These are phyloP conservation scores for Stomatorhinus ivindoensis DNA, from an alignment of 2,113 vertebrate genomes.

Conservation along the genomic window DNA sequence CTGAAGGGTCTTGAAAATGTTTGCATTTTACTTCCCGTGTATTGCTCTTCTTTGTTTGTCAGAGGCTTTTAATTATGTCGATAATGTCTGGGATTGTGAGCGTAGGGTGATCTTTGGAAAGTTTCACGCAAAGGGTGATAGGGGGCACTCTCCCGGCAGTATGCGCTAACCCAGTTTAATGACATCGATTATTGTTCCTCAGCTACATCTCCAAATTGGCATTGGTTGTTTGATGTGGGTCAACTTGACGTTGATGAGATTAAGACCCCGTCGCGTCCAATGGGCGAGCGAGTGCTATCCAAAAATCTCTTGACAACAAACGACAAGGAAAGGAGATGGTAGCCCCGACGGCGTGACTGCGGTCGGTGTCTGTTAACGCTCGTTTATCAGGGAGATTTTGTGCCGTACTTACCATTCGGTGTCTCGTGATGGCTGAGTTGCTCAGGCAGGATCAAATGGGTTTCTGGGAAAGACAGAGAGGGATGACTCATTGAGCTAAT, in stretches of 20 bases:
- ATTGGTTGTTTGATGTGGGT: background rate
- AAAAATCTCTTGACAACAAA: background rate
- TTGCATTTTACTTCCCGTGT: background rate
- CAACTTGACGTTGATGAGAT: conserved; percentile 4
- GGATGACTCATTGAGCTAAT: conserved; percentile 14
- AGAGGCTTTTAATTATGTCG: background rate
- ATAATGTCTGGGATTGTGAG: background rate
- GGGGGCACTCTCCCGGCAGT: background rate
- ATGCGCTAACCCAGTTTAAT: background rate
- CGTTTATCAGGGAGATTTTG: background rate
- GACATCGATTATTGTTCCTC: background rate
- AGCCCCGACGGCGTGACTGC: background rate
- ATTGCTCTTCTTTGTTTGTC: background rate
- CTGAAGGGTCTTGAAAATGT: background rate
- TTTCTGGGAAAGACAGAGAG: conserved; percentile 3
- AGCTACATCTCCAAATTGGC: background rate
- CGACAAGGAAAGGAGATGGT: background rate
- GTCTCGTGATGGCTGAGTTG: background rate
- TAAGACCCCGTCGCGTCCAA: background rate
- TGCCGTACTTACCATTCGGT: background rate
- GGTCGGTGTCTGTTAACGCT: background rate
- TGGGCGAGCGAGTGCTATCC: background rate
- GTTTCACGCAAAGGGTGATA: background rate
- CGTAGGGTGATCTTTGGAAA: background rate
- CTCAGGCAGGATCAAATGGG: background rate